These are phyloP conservation scores for Dynastes grantii DNA, from an alignment of 2,888 invertebrate genomes.

Conservation along the genomic window DNA sequence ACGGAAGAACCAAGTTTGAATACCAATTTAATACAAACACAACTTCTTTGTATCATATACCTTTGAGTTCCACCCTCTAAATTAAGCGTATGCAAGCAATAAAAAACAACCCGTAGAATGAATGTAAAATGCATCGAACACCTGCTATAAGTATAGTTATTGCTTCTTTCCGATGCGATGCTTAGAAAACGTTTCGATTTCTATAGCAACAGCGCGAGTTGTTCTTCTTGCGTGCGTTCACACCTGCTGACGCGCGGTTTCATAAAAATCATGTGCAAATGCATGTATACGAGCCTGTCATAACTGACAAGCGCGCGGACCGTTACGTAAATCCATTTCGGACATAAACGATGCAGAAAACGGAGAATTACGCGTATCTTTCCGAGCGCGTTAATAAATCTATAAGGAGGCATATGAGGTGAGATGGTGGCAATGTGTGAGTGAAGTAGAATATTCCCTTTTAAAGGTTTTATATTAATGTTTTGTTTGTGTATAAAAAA, in stretches of 20 bases:
- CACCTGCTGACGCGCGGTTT: slow-evolving; percentile 3
- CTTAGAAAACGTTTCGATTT: slow-evolving; percentile 1
- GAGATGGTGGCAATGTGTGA: not conserved
- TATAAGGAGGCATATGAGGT: not conserved
- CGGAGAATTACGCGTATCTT: slow-evolving; percentile 2
- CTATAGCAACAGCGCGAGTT: not conserved
- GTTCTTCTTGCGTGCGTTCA: not conserved
- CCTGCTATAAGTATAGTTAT: too few relatives aligned
- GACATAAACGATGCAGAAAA: slow-evolving; percentile 17
- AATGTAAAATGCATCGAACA: too few relatives aligned
- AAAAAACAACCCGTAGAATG: too few relatives aligned
- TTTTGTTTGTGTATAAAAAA: too few relatives aligned
- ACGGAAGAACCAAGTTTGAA: too few relatives aligned
- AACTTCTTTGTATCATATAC: too few relatives aligned
- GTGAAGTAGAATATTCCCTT: too few relatives aligned
- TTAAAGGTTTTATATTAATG: too few relatives aligned
- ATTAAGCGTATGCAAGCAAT: too few relatives aligned
- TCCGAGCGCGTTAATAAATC: slow-evolving; percentile 5
- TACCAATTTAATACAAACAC: too few relatives aligned
- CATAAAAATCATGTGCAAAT: slow-evolving; percentile 2
- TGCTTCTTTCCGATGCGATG: too few relatives aligned
- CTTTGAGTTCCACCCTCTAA: too few relatives aligned
- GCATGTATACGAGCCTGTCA: slow-evolving; percentile 12
- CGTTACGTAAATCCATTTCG: not conserved
- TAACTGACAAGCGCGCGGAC: not conserved